Evolutionary conservation across 1,140 invertebrate species (phyloP), one percentile per base, ranked within the genome.

Genomic region (Muscidifurax raptorellus): DNA sequence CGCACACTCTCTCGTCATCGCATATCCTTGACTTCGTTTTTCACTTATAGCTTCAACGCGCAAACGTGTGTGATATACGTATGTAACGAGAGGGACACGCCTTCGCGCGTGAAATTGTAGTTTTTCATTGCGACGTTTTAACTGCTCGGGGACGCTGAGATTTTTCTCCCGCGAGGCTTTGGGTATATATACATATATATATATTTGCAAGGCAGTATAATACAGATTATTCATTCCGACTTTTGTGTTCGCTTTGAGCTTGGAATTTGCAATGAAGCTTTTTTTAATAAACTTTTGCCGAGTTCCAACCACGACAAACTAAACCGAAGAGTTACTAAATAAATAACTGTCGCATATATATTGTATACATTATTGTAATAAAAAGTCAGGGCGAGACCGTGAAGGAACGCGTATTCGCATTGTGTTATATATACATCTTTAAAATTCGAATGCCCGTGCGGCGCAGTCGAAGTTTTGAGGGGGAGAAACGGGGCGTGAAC

Each of bases 21-120:
- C 87, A 89, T n/a, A n/a, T 86, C 88, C 88, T 90, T 90, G 89
- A 90, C 88, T 90, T 87, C 87, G 83, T 88, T 90, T 69, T 28
- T 59, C 52, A 7, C 52, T 28, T 69, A 28, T 69, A 69, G 25
- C 67, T 13, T 69, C 18, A 30, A 69, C 28, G 66, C 66, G 12
- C 25, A 72, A 10, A 27, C 28, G 30, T 30, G 12, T 6, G 66
- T 0, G n/a, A 12, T 67, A 30, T 28, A 25, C n/a, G 12, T 6
- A 4, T 69, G 10, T 69, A 69, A 69, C 67, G 52, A 59, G 52
- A 59, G 52, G 52, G 52, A 59, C 52, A 59, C 22, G 22, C 52
- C 52, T 59, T 22, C 52, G 52, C 22, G 52, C 52, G 52, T 59
- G 18, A 59, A 59, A 59, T 59, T 22, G 18, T 59, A 59, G 52